Evolutionary conservation across 2,113 vertebrate genomes (phyloP).

Genomic region (Cyphomyrus plagiostoma): DNA sequence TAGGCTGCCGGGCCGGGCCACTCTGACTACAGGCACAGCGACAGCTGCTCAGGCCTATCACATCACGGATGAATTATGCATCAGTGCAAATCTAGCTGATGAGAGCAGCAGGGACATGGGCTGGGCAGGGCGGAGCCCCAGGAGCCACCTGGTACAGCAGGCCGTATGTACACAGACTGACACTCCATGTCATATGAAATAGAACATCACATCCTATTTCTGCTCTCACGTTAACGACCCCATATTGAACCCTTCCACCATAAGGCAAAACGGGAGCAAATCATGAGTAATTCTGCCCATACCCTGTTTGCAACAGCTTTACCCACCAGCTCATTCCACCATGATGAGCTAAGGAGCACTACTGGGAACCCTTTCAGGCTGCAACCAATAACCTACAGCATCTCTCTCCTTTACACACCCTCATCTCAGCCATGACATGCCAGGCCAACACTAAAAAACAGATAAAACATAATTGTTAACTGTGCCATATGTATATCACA

Average conservation of each 20-base stretch:
- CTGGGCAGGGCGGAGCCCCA: not conserved
- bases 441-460: not conserved
- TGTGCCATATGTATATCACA: not conserved
- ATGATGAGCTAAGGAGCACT: not conserved
- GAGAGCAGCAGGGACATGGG: conserved; percentile 31
- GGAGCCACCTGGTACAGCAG: not conserved
- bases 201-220: conserved; percentile 1
- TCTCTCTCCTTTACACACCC: not conserved
- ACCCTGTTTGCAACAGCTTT: not conserved
- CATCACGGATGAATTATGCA: conserved; percentile 69
- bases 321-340: not conserved
- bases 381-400: not conserved
- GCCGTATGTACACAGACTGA: not conserved
- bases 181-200: not conserved
- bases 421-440: not conserved
- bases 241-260: not conserved
- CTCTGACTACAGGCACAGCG: conserved; percentile 47
- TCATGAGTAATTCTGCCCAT: not conserved
- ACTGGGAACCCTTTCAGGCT: not conserved
- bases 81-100: conserved; percentile 52
- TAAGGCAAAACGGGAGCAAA: not conserved
- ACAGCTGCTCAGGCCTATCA: conserved; percentile 40
- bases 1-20: conserved; percentile 32
- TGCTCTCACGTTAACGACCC: not conserved
- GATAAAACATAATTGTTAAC: not conserved